Evolutionary conservation across 2,888 invertebrate genomes (phyloP).

Genomic region (Micropterix aruncella): DNA sequence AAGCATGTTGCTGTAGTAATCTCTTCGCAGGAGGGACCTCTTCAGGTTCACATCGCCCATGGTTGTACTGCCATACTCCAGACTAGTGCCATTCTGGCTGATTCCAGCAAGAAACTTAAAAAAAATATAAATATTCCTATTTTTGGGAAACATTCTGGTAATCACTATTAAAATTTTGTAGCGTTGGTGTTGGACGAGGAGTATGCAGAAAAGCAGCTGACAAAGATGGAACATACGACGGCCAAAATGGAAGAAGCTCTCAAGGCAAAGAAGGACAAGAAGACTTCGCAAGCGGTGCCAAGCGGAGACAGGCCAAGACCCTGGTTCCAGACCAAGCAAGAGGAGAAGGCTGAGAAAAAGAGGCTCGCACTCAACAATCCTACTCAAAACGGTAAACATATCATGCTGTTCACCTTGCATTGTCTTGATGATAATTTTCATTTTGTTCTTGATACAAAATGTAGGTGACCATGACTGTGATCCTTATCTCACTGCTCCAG

Average conservation of each 20-base stretch:
- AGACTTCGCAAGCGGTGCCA: conserved; percentile 16
- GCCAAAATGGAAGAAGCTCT: conserved; percentile 38
- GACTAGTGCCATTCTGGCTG: too few species aligned
- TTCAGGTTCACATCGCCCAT: too few species aligned
- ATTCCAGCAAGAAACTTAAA: too few species aligned
- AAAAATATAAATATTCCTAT: too few species aligned
- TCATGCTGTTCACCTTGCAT: neutral
- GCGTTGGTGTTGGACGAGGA: conserved; percentile 74
- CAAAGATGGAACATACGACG: conserved; percentile 73
- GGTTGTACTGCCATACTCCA: too few species aligned
- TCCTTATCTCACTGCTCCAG: too few species aligned
- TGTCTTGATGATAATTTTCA: conserved; percentile 1
- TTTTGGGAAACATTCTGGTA: too few species aligned
- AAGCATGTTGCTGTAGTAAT: too few species aligned
- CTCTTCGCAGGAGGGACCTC: too few species aligned
- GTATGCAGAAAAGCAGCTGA: conserved; percentile 64
- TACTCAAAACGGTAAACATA: conserved; percentile 14
- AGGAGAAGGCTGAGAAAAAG: conserved; percentile 67
- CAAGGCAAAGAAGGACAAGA: conserved; percentile 20
- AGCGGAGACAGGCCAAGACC: conserved; percentile 34
- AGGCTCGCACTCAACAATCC: conserved; percentile 33
- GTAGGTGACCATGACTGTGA: too few species aligned
- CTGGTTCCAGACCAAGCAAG: conserved; percentile 80
- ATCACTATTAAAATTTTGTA: too few species aligned
- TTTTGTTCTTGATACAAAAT: neutral